Evolutionary conservation across 2,888 invertebrate genomes (phyloP).

Genomic region (Cordilura impudica): DNA sequence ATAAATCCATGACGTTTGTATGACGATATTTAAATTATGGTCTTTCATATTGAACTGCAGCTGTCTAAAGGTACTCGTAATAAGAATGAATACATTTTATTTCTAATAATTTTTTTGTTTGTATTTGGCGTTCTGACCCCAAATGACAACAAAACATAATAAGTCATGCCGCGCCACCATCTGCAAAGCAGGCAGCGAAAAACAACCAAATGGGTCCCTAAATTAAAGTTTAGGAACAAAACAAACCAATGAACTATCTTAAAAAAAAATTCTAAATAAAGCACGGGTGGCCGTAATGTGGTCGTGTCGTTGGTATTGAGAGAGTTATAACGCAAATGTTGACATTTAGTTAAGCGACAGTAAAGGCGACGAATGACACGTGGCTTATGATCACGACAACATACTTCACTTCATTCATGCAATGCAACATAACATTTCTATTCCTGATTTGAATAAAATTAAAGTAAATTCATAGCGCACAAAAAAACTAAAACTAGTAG

Average conservation of each 20-base stretch:
- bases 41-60: constrained; percentile 57
- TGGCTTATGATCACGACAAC: constrained; percentile 61
- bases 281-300: constrained; percentile 58
- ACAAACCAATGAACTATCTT: neutral
- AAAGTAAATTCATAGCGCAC: constrained; percentile 1
- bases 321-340: constrained; percentile 57
- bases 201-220: constrained; percentile 47
- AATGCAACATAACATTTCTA: constrained; percentile 19
- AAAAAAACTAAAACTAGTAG: constrained; percentile 32
- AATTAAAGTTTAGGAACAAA: constrained; percentile 30
- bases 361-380: constrained; percentile 61
- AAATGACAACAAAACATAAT: constrained; percentile 55
- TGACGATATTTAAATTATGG: constrained; percentile 62
- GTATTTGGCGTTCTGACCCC: constrained; percentile 58
- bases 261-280: neutral
- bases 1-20: constrained; percentile 55
- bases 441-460: constrained; percentile 31
- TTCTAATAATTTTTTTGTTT: constrained; percentile 52
- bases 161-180: constrained; percentile 59
- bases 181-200: constrained; percentile 44
- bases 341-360: constrained; percentile 55
- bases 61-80: constrained; percentile 52
- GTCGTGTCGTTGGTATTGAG: constrained; percentile 38
- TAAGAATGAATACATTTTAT: constrained; percentile 51
- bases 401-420: neutral